These are phyloP conservation scores for Alaudala cheleensis DNA, from an alignment of 2,113 vertebrate species.

Conservation along the genomic window DNA sequence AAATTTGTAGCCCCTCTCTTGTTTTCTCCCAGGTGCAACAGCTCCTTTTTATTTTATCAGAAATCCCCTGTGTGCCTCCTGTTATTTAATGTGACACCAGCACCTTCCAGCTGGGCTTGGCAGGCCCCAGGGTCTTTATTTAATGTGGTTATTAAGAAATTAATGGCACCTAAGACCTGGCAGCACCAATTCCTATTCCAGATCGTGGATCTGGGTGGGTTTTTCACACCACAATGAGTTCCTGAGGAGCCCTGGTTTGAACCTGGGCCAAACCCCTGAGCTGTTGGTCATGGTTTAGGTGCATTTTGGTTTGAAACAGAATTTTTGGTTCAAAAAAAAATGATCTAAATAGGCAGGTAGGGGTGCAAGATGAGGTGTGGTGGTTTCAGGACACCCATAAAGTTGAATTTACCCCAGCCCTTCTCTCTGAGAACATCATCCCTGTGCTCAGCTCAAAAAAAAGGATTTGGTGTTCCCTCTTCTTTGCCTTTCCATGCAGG, in stretches of 20 bases:
- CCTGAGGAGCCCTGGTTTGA: not conserved
- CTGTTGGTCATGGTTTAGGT: not conserved
- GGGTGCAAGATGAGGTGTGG: not conserved
- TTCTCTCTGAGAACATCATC: not conserved
- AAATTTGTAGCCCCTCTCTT: not conserved
- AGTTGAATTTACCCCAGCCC: not conserved
- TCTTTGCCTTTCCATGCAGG: not conserved
- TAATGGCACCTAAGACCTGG: not conserved
- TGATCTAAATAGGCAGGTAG: not conserved
- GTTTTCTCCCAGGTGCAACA: not conserved
- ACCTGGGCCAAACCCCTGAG: not conserved
- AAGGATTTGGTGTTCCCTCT: not conserved
- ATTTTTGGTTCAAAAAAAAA: not conserved
- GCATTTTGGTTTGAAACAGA: not conserved
- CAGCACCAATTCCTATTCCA: not conserved
- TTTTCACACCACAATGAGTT: no score
- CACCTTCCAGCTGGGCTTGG: not conserved
- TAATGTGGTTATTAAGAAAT: not conserved
- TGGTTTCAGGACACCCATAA: not conserved
- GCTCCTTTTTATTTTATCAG: not conserved
- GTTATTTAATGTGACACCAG: not conserved
- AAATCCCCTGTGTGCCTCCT: not conserved
- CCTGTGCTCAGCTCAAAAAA: not conserved
- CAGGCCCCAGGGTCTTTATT: not conserved
- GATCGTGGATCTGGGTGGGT: accelerated